Evolutionary conservation across 92 coral and sea anemone species (phyloP).

Genomic region (Parazoanthus darwini): DNA sequence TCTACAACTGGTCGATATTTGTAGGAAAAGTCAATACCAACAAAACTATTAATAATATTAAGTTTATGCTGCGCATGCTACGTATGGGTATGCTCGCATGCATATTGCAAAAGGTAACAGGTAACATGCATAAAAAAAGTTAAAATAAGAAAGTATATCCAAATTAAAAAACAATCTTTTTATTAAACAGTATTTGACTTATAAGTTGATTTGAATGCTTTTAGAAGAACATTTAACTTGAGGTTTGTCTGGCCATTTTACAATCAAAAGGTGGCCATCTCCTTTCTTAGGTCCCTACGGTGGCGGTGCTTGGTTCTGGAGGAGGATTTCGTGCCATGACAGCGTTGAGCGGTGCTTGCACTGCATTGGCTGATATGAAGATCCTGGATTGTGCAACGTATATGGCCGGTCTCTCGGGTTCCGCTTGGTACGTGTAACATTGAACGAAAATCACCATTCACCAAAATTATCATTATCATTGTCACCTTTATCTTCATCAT

Average conservation of each 20-base stretch:
- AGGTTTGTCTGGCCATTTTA: background rate
- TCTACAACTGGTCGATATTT: too few species aligned
- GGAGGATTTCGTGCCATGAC: constrained; percentile 96
- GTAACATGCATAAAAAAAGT: too few species aligned
- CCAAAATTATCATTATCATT: too few species aligned
- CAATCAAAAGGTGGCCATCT: background rate
- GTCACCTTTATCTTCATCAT: background rate
- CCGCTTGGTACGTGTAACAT: constrained; percentile 71
- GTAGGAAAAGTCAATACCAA: too few species aligned
- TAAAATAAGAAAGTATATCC: too few species aligned
- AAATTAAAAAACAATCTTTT: too few species aligned
- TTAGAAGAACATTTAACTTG: too few species aligned
- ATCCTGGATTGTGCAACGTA: constrained; percentile 80
- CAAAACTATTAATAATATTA: too few species aligned
- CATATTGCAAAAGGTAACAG: too few species aligned
- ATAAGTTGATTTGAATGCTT: background rate
- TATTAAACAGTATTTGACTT: too few species aligned
- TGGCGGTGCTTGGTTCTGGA: constrained; percentile 91
- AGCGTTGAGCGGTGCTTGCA: constrained; percentile 72
- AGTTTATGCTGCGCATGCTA: too few species aligned
- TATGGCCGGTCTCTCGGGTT: constrained; percentile 85
- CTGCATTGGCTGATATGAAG: constrained; percentile 75
- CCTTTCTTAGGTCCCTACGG: constrained; percentile 68
- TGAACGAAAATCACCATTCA: background rate
- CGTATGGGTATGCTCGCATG: too few species aligned